Evolutionary conservation across 2,797 vertebrate genomes (phyloP).

Genomic region (Fratercula arctica): DNA sequence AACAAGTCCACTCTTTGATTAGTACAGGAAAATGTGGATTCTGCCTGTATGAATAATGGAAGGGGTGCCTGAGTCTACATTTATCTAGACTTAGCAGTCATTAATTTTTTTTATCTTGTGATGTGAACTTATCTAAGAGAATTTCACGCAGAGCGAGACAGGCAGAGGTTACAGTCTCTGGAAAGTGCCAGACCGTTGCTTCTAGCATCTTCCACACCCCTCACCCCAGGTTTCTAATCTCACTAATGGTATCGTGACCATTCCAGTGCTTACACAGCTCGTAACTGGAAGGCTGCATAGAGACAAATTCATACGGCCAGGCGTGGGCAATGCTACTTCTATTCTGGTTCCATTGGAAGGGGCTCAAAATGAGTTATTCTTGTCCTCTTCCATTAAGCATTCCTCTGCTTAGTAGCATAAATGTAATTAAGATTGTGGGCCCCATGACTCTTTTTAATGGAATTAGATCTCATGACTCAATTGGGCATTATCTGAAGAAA

Average conservation of each 20-base stretch:
- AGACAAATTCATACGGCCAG: neutral
- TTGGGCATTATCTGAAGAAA: slow-evolving; percentile 75
- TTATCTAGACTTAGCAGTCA: slow-evolving; percentile 24
- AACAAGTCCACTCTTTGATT: neutral
- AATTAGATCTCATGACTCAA: slow-evolving; percentile 83
- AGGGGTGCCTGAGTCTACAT: neutral
- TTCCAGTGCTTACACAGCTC: neutral
- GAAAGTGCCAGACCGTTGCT: neutral
- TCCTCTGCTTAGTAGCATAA: slow-evolving; percentile 69
- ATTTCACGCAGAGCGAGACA: neutral
- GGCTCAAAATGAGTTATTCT: slow-evolving; percentile 54
- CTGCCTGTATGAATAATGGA: slow-evolving; percentile 1
- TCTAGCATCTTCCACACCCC: neutral
- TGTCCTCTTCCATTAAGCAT: slow-evolving; percentile 70
- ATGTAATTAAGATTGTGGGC: slow-evolving; percentile 79
- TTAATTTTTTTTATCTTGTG: slow-evolving; percentile 8
- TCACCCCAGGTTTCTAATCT: neutral
- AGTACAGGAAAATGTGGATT: neutral
- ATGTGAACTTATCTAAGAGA: neutral
- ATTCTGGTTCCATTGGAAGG: slow-evolving; percentile 24
- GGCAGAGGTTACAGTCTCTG: neutral
- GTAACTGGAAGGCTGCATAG: neutral
- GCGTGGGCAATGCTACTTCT: neutral
- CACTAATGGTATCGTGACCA: neutral
- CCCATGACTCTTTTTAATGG: slow-evolving; percentile 78